A percentile compares a stretch with the other conserved stretches of the same genome.
phyloP scores from a whole-genome alignment of 1,140 invertebrate species.

The Phocides pigmalion region DNA sequence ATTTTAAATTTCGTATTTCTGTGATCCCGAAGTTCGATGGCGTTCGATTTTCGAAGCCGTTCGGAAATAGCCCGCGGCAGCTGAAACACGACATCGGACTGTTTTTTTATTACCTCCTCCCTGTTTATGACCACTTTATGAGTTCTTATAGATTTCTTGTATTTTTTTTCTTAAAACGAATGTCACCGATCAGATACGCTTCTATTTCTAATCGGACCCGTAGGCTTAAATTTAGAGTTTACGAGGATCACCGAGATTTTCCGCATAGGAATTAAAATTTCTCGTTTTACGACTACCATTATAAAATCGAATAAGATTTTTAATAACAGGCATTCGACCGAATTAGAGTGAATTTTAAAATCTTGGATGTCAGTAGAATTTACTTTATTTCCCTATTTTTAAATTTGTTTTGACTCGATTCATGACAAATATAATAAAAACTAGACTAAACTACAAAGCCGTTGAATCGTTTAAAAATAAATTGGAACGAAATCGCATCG shows the following conservation, averaged over 20 bases:
- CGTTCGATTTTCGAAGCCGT: slow-evolving; percentile 74
- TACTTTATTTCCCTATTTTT: neutral
- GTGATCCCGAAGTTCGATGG: slow-evolving; percentile 61
- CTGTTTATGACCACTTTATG: slow-evolving; percentile 80
- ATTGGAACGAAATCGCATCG: neutral
- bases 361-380: slow-evolving; percentile 18
- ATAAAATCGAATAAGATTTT: slow-evolving; percentile 35
- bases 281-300: slow-evolving; percentile 41
- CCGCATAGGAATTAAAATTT: slow-evolving; percentile 50
- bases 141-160: slow-evolving; percentile 72
- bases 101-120: slow-evolving; percentile 79
- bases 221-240: slow-evolving; percentile 60
- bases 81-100: slow-evolving; percentile 74
- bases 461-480: slow-evolving; percentile 3
- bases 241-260: slow-evolving; percentile 46
- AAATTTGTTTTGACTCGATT: neutral
- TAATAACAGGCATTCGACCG: slow-evolving; percentile 27
- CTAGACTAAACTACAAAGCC: no score
- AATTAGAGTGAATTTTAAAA: slow-evolving; percentile 14
- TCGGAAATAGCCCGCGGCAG: slow-evolving; percentile 80
- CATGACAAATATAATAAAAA: neutral
- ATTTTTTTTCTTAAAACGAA: slow-evolving; percentile 59
- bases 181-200: slow-evolving; percentile 69
- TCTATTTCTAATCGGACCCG: slow-evolving; percentile 59
- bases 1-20: slow-evolving; percentile 57